Conservation (phyloP, 2,113 vertebrate genomes). For the Sebastes schlegelii region DNA sequence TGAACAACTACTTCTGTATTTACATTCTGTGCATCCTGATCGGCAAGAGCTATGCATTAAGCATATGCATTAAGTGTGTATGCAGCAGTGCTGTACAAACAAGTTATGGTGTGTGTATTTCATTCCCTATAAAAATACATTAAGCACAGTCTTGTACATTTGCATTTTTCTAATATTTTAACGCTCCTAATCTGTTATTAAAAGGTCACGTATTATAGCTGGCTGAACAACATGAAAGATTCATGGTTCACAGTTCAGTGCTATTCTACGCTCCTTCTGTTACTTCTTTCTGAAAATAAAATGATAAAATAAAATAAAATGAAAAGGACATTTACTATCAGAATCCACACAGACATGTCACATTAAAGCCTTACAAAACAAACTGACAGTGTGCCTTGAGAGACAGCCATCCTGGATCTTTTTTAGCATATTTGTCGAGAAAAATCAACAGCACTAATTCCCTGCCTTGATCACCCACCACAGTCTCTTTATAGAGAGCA, state of each 20-base stretch:
- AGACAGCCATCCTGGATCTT: not conserved
- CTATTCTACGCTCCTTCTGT: too few relatives aligned
- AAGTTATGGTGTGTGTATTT: not conserved
- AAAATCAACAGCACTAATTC: not conserved
- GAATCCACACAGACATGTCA: not conserved
- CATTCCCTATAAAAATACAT: not conserved
- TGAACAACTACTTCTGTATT: not conserved
- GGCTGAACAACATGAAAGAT: constrained; percentile 8
- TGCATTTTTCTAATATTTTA: constrained; percentile 7
- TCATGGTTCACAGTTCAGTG: constrained; percentile 16
- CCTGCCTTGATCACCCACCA: not conserved
- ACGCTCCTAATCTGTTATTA: constrained; percentile 28
- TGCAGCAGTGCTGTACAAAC: not conserved
- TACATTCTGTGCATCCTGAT: not conserved
- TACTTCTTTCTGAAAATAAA: constrained; percentile 1
- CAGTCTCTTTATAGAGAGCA: not conserved
- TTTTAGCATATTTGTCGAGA: not conserved
- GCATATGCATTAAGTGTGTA: too few relatives aligned
- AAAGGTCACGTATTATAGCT: constrained; percentile 14
- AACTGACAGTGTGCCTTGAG: constrained; percentile 19
- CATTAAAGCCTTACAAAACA: constrained; percentile 19
- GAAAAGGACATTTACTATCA: not conserved
- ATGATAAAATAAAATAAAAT: not conserved
- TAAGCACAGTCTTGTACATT: not conserved
- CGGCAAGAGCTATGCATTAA: not conserved